phyloP scores from a whole-genome alignment of 2,888 invertebrate genomes.

The Clanis bilineata region DNA sequence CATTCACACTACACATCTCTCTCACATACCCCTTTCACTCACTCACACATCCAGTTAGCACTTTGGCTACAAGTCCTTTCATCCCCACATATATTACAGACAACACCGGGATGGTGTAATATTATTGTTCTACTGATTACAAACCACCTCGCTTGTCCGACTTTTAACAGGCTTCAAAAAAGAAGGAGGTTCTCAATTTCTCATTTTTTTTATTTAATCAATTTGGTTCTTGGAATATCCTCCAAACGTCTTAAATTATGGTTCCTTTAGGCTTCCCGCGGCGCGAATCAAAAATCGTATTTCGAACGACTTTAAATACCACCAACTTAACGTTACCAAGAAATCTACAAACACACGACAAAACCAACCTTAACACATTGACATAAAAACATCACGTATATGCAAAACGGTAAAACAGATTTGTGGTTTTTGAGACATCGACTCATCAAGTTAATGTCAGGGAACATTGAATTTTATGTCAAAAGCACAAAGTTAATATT shows the following conservation, averaged over 20 bases:
- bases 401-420: not conserved
- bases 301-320: not conserved
- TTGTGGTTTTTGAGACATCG: not conserved
- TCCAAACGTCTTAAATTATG: not conserved
- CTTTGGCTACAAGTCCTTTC: too few species aligned
- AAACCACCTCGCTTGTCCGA: too few species aligned
- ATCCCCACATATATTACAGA: too few species aligned
- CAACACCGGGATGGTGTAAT: too few species aligned
- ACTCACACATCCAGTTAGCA: too few species aligned
- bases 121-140: too few species aligned
- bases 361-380: not conserved
- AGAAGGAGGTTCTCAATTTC: too few species aligned
- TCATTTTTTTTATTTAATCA: too few species aligned
- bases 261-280: not conserved
- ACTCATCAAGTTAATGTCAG: not conserved
- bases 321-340: not conserved
- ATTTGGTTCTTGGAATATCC: not conserved
- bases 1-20: too few species aligned
- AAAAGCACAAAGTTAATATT: not conserved
- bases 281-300: constrained; percentile 3
- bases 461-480: not conserved
- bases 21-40: too few species aligned
- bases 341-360: not conserved
- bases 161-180: too few species aligned
- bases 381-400: not conserved